These are phyloP conservation scores for Pogonocherus hispidulus DNA, from an alignment of 2,888 invertebrate species.

Conservation along the genomic window DNA sequence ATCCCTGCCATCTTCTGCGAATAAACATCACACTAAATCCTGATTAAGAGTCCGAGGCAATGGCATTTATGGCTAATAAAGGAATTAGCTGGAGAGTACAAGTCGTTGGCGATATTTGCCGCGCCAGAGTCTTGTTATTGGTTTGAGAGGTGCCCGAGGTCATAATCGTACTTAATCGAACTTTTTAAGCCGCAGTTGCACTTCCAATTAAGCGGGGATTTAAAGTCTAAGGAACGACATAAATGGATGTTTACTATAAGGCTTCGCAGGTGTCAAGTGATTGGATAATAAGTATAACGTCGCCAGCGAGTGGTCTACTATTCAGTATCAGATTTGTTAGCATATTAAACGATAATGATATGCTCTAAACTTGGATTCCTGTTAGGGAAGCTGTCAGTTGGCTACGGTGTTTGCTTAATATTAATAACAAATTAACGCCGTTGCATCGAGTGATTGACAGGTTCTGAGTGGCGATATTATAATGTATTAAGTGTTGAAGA, in stretches of 20 bases:
- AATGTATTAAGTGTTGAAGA: neutral
- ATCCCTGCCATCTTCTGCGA: slow-evolving; percentile 1
- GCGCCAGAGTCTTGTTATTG: neutral
- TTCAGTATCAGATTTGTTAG: neutral
- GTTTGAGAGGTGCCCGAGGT: neutral
- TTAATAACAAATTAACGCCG: slow-evolving; percentile 19
- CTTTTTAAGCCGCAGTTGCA: slow-evolving; percentile 3
- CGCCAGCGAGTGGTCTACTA: no score
- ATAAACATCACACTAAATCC: slow-evolving; percentile 28
- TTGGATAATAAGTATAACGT: neutral
- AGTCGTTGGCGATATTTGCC: neutral
- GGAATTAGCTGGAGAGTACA: slow-evolving; percentile 19
- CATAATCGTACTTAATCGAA: slow-evolving; percentile 9
- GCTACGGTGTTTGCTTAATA: slow-evolving; percentile 2
- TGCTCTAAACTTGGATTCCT: slow-evolving; percentile 4
- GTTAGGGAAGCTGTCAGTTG: slow-evolving; percentile 15
- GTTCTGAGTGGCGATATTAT: neutral
- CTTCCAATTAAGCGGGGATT: slow-evolving; percentile 28
- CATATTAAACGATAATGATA: slow-evolving; percentile 23
- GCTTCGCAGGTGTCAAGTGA: slow-evolving; percentile 21
- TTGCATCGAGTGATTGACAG: slow-evolving; percentile 3
- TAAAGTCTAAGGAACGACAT: slow-evolving; percentile 5
- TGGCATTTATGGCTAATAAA: slow-evolving; percentile 24
- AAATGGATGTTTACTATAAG: slow-evolving; percentile 8
- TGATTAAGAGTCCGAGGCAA: slow-evolving; percentile 14